Percentiles rank a stretch among this genome's conserved stretches.
phyloP scores from a whole-genome alignment of 2,113 vertebrate species.

The Brienomyrus brachyistius region DNA sequence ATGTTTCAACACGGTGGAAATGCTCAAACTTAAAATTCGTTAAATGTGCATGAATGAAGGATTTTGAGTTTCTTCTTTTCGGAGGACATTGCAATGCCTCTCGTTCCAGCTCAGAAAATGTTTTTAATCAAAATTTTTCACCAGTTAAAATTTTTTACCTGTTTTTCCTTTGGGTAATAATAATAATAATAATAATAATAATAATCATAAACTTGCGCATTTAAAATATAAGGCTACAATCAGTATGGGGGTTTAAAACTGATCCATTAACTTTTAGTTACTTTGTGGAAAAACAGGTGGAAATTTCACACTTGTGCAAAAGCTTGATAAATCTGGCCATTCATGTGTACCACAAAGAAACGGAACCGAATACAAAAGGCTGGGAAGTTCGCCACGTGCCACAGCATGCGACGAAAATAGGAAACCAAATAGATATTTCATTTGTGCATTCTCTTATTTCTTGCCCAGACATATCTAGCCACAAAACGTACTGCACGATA shows the following conservation, averaged over 20 bases:
- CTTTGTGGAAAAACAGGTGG: neutral
- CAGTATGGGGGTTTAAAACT: neutral
- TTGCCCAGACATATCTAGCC: slow-evolving; percentile 20
- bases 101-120: neutral
- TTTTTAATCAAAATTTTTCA: neutral
- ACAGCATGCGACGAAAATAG: slow-evolving; percentile 1
- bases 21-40: neutral
- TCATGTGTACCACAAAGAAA: neutral
- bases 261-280: neutral
- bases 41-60: neutral
- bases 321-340: neutral
- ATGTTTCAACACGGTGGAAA: neutral
- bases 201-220: neutral
- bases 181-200: neutral
- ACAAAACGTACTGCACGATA: slow-evolving; percentile 19
- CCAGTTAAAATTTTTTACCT: neutral
- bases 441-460: slow-evolving; percentile 2
- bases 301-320: neutral
- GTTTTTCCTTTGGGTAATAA: neutral
- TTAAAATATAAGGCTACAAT: neutral
- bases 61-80: neutral
- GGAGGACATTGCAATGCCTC: neutral
- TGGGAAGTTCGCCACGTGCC: neutral
- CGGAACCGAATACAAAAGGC: neutral
- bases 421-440: neutral